phyloP scores from a whole-genome alignment of 53 echinoderm and acorn worm genomes.

The Paracentrotus lividus region DNA sequence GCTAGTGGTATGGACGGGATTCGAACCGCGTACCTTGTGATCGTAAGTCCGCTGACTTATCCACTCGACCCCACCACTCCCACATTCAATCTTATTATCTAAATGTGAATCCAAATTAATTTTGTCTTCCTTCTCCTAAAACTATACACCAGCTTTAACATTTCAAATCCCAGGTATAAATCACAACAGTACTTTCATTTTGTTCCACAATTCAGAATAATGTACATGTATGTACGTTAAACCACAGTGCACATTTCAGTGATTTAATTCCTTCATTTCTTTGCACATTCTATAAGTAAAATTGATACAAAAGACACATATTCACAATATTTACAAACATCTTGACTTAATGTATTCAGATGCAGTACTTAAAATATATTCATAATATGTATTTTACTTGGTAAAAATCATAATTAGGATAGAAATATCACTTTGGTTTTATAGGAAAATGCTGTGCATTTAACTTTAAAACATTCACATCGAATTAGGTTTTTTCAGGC shows the following conservation, averaged over 20 bases:
- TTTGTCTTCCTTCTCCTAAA: no score
- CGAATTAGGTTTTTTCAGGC: no score
- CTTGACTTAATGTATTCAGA: background rate
- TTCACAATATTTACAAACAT: background rate
- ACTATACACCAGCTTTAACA: no score
- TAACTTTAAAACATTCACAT: background rate
- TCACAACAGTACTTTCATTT: no score
- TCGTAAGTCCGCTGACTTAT: no score
- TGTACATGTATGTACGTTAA: background rate
- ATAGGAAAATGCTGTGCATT: background rate
- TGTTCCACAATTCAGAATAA: no score
- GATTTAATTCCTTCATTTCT: background rate
- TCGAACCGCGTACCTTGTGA: no score
- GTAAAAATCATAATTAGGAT: background rate
- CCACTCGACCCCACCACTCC: no score
- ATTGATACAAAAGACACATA: background rate
- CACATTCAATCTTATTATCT: no score
- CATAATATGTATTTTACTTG: background rate
- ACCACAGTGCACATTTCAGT: background rate
- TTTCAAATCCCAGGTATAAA: background rate
- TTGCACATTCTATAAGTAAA: background rate
- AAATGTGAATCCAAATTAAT: no score
- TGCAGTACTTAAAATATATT: background rate
- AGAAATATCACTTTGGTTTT: background rate
- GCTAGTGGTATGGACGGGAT: no score